A percentile compares a stretch with the other conserved stretches of the same genome.
phyloP scores from a whole-genome alignment of 2,888 invertebrate genomes.

The Metalampra italica region DNA sequence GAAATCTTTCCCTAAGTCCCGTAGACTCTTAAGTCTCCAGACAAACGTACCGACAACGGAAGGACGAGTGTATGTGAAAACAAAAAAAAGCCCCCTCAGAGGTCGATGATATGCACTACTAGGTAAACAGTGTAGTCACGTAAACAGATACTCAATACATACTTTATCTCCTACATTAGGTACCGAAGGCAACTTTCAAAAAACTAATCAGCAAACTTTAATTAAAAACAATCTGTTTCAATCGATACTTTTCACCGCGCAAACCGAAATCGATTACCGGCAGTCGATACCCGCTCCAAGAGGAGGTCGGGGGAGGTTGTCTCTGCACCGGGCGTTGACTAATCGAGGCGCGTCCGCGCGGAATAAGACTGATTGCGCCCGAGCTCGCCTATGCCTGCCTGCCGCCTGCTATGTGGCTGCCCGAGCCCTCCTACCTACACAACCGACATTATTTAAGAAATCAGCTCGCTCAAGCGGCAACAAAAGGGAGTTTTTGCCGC shows the following conservation, averaged over 20 bases:
- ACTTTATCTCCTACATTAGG: too few relatives aligned
- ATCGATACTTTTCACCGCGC: slow-evolving; percentile 56
- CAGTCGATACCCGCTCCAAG: slow-evolving; percentile 63
- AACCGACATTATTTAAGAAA: slow-evolving; percentile 77
- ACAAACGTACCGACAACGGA: too few relatives aligned
- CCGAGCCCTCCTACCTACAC: slow-evolving; percentile 62
- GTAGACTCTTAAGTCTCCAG: too few relatives aligned
- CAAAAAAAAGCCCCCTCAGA: too few relatives aligned
- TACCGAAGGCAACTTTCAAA: background rate
- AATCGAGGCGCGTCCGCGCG: slow-evolving; percentile 76
- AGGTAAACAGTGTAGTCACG: too few relatives aligned
- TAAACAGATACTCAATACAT: too few relatives aligned
- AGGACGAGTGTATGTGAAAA: too few relatives aligned
- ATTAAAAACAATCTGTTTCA: slow-evolving; percentile 35
- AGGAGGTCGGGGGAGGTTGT: slow-evolving; percentile 65
- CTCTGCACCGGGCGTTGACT: slow-evolving; percentile 77
- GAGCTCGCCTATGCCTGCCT: slow-evolving; percentile 70
- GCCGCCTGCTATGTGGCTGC: slow-evolving; percentile 64
- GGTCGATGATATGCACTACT: too few relatives aligned
- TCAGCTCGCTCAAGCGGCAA: slow-evolving; percentile 72
- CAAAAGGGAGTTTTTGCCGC: slow-evolving; percentile 69
- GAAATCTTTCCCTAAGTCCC: too few relatives aligned
- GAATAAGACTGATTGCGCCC: slow-evolving; percentile 76
- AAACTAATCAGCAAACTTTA: slow-evolving; percentile 17
- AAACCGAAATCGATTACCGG: slow-evolving; percentile 66